Percentiles rank a stretch among this genome's conserved stretches.
phyloP scores from a whole-genome alignment of 2,888 invertebrate genomes.

The Apocheima hispidaria region DNA sequence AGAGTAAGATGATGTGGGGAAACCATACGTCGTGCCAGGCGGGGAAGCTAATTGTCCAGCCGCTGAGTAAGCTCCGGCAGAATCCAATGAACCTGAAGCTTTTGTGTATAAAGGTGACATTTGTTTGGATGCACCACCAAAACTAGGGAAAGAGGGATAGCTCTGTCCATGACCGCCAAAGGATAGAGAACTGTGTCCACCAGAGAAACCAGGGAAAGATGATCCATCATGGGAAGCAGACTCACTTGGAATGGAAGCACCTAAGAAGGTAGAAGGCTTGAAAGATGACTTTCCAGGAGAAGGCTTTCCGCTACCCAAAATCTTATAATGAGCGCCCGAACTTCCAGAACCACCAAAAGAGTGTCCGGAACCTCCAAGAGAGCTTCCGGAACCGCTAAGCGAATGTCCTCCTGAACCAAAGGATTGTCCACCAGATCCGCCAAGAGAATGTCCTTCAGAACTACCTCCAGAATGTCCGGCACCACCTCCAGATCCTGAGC shows the following conservation, averaged over 20 bases:
- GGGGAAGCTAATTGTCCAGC: constrained; percentile 68
- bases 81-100: constrained; percentile 65
- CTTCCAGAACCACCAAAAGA: constrained; percentile 56
- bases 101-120: constrained; percentile 67
- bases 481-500: constrained; percentile 49
- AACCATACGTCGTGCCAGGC: constrained; percentile 68
- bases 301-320: constrained; percentile 54
- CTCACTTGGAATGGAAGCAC: constrained; percentile 71
- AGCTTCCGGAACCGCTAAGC: constrained; percentile 47
- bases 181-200: constrained; percentile 57
- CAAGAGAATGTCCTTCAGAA: constrained; percentile 47
- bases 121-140: constrained; percentile 68
- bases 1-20: constrained; percentile 64
- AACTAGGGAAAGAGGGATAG: constrained; percentile 63
- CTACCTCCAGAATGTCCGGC: constrained; percentile 32
- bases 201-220: constrained; percentile 62
- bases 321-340: constrained; percentile 56
- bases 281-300: constrained; percentile 71
- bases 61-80: constrained; percentile 66
- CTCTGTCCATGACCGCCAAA: constrained; percentile 61
- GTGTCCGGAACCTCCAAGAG: constrained; percentile 52
- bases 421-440: constrained; percentile 31
- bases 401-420: constrained; percentile 36
- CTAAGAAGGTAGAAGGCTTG: constrained; percentile 80
- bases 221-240: constrained; percentile 63